Base-by-base conservation (phyloP, 2,888 invertebrate genomes). In the Glaucopsyche alexis region DNA sequence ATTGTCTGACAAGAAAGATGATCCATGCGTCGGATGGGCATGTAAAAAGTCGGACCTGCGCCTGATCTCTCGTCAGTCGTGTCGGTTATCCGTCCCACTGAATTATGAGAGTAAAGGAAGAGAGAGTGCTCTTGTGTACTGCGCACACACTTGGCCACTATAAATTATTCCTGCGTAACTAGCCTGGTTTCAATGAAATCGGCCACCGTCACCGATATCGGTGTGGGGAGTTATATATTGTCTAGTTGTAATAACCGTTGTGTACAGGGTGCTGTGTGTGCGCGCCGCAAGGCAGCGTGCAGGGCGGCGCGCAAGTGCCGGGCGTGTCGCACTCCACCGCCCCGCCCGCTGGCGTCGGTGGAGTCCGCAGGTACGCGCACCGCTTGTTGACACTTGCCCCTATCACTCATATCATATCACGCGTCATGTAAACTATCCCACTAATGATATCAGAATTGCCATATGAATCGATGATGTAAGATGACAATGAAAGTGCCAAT, bases 281-380 rank as follows among this genome's bases (percentile, higher is more conserved):
- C 87, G 93, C 93, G 84, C 94, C 93, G 84, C 93, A 94, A 82
- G 94, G 94, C 91, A 93, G 87, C 93, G 94, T 84, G 93, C 93
- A 86, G 90, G 93, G 86, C 86, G 90, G 87, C 84, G 93, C 87
- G 84, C 94, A 87, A 91, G 94, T 91, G 82, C 92, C 91, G 75
- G 90, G 91, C 74, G 90, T 90, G 79, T 90, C 92, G 81, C 93
- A 91, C 87, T 90, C 92, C 80, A 91, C 93, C 78, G 91, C 91
- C 81, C 90, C 91, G 77, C 92, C 93, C 76, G 90, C 92, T 76
- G 94, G 94, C 79, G 93, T 94, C 81, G 95, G 95, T 79, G 95
- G 95, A 79, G 87, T 94, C 75, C 91, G 95, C 83, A 93, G 94
- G 88, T 93, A 91, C 83, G 80, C 74, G 74, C 78, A 73, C 75